Conservation (phyloP, 2,888 invertebrate species). For the Belgica antarctica region DNA sequence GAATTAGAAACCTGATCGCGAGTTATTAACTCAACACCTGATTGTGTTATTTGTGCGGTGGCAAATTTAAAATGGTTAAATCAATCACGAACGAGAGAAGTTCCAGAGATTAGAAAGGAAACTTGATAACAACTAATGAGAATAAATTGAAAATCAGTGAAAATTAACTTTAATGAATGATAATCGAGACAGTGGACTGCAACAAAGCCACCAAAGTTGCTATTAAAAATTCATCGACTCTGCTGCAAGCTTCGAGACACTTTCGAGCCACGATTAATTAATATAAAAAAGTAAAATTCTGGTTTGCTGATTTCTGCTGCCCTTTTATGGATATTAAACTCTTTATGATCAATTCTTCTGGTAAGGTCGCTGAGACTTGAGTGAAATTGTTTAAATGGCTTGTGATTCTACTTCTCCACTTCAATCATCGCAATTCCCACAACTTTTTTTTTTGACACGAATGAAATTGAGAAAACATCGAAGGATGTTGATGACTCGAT, state of each 20-base stretch:
- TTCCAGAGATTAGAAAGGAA: too few species aligned
- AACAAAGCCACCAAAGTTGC: too few species aligned
- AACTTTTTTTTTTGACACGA: background rate
- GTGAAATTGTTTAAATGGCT: background rate
- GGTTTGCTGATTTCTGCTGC: slow-evolving; percentile 11
- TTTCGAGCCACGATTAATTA: slow-evolving; percentile 10
- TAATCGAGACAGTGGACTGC: too few species aligned
- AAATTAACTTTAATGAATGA: too few species aligned
- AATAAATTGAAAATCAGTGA: too few species aligned
- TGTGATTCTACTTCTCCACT: background rate
- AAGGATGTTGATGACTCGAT: background rate
- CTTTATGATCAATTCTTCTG: slow-evolving; percentile 4
- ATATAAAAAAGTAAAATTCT: slow-evolving; percentile 5
- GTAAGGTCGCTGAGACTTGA: slow-evolving; percentile 15
- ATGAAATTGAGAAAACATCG: background rate
- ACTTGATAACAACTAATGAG: too few species aligned
- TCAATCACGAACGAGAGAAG: too few species aligned
- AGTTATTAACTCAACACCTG: slow-evolving; percentile 13
- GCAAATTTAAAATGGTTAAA: too few species aligned
- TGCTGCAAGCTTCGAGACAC: background rate
- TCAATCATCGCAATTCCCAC: slow-evolving; percentile 6
- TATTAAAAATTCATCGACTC: too few species aligned
- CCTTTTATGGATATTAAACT: slow-evolving; percentile 3
- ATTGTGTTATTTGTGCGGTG: slow-evolving; percentile 5
- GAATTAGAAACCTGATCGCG: slow-evolving; percentile 16